Evolutionary conservation across 2,888 invertebrate species (phyloP), one percentile per base, ranked within the genome.

Genomic region (Dendrolimus houi): DNA sequence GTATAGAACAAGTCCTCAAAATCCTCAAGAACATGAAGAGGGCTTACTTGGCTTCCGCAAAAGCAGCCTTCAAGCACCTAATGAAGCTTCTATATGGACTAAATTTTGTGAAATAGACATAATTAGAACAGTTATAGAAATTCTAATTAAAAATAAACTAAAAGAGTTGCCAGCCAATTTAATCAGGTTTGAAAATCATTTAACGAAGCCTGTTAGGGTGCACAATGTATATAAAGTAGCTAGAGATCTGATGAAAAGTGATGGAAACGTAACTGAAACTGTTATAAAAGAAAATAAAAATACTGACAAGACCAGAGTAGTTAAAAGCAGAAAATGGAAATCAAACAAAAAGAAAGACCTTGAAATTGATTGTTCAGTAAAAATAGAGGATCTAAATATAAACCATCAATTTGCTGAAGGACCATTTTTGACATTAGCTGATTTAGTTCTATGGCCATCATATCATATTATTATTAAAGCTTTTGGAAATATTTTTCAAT

Each of bases 101-200:
- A 95, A 95, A 71, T 97, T 97, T 77, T 98, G 98, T 89, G 98
- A 98, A 90, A 92, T 96, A 6, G 96, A 97, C 74, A 86, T 97
- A 54, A 92, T 95, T 10, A 78, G 85, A 57, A 92, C 94, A 1
- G 83, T 94, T 0, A 91, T 92, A 61, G 70, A 83, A n/a, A 65
- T 92, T 55, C 65, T 90, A 17, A 65, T 52, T 29, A 55, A 47
- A 14, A 64, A 68, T 14, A 66, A 64, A 52, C 58, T 79, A 40
- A 59, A 70, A 53, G 72, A 79, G 62, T 63, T 97, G 57, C 96
- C 97, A 0, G 77, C 84, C n/a, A 93, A 94, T 70, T 78, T 98
- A 56, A 90, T 94, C 0, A 91, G 95, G 63, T 96, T 97, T 73
- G 98, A 98, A 82, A 92, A 93, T 64, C 98, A 98, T 75, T 92